Evolutionary conservation across 1,140 invertebrate species (phyloP), one percentile per base, ranked within the genome.

Genomic region (Capitella teleta): DNA sequence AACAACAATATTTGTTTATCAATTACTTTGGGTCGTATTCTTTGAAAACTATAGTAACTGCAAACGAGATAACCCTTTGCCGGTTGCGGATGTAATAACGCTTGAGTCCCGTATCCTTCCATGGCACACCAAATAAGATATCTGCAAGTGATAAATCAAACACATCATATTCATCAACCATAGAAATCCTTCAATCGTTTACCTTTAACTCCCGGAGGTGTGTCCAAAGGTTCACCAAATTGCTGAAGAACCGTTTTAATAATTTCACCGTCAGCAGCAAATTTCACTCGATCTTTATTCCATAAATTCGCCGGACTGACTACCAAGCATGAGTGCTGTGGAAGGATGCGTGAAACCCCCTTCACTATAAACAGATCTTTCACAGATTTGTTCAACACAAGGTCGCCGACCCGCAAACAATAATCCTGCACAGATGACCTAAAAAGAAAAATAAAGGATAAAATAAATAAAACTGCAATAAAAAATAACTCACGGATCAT

Each of bases 221-320:
- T 61, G 23, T 66, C 62, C 3, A 67, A 47, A n/a, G 61, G 50
- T 47, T 62, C 57, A 10, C 60, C 62, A 54, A 61, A 62, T 47
- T 59, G 56, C 36, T 57, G 56, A 47, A 60, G 62, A 28, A 70
- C 53, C 26, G 64, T 67, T 24, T 55, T 59, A 12, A 68, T 49
- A 21, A 67, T 56, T 40, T 66, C 60, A 19, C 51, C 53, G 57
- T 70, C 67, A 19, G 49, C 53, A 18, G 18, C 49, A 38, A 55
- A 62, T 34, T 59, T 65, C 49, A 12, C 38, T 21, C 38, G 25
- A 10, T 88, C 86, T 63, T 85, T 82, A 52, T 84, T 80, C 92
- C 92, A 96, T 24, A 96, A 76, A 72, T 92, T 93, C 0, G 88
- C 88, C 0, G 93, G 92, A 2, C 91, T 95, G 0, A 96, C 67